Conservation (phyloP, 2,113 vertebrate genomes). For the Megaptera novaeangliae region DNA sequence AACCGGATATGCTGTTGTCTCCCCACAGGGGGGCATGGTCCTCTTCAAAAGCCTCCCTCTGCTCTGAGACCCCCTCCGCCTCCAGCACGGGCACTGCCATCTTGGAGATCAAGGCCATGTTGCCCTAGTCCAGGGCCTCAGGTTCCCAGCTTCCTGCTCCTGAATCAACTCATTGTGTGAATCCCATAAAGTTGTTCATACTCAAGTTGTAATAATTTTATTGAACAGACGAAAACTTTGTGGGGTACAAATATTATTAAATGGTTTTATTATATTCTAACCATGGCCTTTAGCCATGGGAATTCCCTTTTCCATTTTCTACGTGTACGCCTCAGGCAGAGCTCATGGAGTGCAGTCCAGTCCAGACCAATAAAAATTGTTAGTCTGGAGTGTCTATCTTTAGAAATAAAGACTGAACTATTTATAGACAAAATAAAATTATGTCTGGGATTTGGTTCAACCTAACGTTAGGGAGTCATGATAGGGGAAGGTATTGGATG, state of each 20-base stretch:
- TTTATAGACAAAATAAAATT: background rate
- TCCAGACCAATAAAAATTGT: background rate
- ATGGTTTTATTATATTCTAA: background rate
- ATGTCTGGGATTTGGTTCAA: background rate
- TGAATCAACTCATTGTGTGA: background rate
- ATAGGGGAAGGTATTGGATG: background rate
- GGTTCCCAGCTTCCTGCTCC: background rate
- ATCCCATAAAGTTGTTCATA: background rate
- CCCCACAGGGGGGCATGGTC: fast-evolving
- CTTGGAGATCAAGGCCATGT: background rate
- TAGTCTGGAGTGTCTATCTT: background rate
- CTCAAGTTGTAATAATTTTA: conserved; percentile 3
- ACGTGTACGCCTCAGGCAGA: background rate
- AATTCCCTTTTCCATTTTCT: background rate
- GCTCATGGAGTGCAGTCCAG: background rate
- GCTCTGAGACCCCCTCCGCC: background rate
- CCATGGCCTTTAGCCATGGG: background rate
- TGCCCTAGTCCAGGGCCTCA: background rate
- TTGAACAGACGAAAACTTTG: background rate
- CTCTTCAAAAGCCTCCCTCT: background rate
- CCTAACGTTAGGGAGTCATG: too few species aligned
- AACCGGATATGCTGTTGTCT: background rate
- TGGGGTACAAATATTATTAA: background rate
- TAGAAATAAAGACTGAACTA: background rate
- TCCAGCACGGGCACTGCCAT: background rate